Evolutionary conservation across 2,888 invertebrate species (phyloP).

Genomic region (Baronia brevicornis): DNA sequence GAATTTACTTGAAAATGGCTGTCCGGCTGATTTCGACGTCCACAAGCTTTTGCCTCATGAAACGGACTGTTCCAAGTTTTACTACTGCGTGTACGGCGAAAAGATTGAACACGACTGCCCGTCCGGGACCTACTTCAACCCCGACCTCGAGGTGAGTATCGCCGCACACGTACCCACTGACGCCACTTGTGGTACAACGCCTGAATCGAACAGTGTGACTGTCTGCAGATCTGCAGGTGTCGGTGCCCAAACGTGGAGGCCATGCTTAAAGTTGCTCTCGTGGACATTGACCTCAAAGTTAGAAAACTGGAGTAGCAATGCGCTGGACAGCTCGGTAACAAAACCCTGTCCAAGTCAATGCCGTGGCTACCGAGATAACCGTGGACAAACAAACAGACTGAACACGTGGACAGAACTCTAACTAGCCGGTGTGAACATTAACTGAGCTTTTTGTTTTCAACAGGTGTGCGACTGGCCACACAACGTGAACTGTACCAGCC

Average conservation of each 20-base stretch:
- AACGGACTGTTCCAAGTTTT: constrained; percentile 30
- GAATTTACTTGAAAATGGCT: constrained; percentile 24
- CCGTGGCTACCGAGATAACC: too few species aligned
- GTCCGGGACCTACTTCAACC: constrained; percentile 27
- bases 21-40: constrained; percentile 26
- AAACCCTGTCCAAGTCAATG: too few species aligned
- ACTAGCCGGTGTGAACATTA: background rate
- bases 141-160: constrained; percentile 20
- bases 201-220: constrained; percentile 2
- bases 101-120: constrained; percentile 20
- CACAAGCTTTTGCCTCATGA: constrained; percentile 32
- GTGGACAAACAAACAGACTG: background rate
- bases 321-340: too few species aligned
- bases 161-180: constrained; percentile 1
- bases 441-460: constrained; percentile 1
- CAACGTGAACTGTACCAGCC: constrained; percentile 18
- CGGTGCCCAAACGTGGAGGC: too few species aligned
- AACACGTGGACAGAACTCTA: background rate
- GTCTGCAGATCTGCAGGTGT: too few species aligned
- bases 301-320: too few species aligned
- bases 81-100: constrained; percentile 30
- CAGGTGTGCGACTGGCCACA: constrained; percentile 23
- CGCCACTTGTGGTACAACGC: background rate
- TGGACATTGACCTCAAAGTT: too few species aligned
- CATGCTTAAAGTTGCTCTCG: too few species aligned